These are phyloP conservation scores for Hoplostethus mediterraneus DNA, from an alignment of 2,797 vertebrate genomes.

Conservation along the genomic window DNA sequence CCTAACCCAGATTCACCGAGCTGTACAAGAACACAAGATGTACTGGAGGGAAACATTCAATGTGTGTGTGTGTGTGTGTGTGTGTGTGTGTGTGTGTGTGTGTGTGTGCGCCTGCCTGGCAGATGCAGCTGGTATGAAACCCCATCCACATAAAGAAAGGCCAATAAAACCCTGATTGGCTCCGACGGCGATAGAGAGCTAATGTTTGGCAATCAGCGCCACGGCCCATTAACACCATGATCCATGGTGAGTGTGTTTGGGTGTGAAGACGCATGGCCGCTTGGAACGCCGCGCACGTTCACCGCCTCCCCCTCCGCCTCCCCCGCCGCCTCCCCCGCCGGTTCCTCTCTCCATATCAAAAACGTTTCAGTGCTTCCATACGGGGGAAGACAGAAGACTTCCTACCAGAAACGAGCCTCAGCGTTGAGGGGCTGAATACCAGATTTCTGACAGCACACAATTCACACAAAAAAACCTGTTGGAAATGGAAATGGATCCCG, in stretches of 20 bases:
- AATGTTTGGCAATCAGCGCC: conserved; percentile 73
- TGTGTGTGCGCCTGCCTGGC: conserved; percentile 16
- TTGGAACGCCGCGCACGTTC: conserved; percentile 50
- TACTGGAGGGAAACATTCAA: background rate
- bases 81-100: conserved; percentile 16
- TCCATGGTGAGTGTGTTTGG: conserved; percentile 70
- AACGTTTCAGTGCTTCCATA: conserved; percentile 17
- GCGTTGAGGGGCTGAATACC: no score
- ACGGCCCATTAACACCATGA: conserved; percentile 70
- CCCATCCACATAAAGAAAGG: conserved; percentile 29
- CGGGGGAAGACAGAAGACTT: no score
- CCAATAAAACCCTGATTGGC: conserved; percentile 66
- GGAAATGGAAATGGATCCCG: background rate
- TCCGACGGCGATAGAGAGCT: conserved; percentile 45
- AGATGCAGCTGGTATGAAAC: conserved; percentile 40
- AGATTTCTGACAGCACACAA: no score
- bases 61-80: background rate
- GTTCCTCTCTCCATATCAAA: background rate
- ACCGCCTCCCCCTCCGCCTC: conserved; percentile 1
- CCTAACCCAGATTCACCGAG: background rate
- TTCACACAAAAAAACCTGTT: no score
- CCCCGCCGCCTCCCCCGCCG: background rate
- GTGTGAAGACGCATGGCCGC: conserved; percentile 43
- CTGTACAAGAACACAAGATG: background rate
- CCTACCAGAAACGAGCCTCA: no score